These are phyloP conservation scores for Brachymystax lenok DNA, from an alignment of 2,797 vertebrate genomes.

Conservation along the genomic window DNA sequence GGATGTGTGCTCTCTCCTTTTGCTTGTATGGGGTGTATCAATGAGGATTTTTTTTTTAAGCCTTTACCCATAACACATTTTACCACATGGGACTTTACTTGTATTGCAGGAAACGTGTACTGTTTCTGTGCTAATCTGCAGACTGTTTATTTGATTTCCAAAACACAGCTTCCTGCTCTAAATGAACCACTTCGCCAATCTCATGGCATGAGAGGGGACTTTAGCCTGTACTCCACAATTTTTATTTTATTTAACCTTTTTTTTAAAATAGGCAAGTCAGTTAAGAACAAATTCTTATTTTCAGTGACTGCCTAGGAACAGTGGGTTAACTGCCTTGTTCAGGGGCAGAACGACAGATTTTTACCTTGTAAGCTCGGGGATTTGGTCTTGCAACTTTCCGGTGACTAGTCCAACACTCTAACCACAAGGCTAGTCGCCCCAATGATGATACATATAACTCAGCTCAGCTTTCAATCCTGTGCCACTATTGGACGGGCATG, in stretches of 20 bases:
- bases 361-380: no score
- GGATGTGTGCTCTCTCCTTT: neutral
- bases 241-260: no score
- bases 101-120: neutral
- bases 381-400: no score
- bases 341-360: no score
- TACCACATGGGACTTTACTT: neutral
- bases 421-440: no score
- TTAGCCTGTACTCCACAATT: neutral
- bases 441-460: neutral
- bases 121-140: neutral
- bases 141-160: neutral
- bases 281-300: no score
- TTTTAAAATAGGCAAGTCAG: no score
- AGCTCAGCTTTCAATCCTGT: slow-evolving; percentile 50
- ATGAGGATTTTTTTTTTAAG: neutral
- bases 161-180: slow-evolving; percentile 11
- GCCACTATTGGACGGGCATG: slow-evolving; percentile 47
- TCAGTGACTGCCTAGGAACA: no score
- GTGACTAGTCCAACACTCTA: no score
- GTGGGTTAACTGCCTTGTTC: no score
- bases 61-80: neutral
- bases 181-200: slow-evolving; percentile 5
- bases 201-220: neutral
- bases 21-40: neutral